These are phyloP conservation scores for Ctenomys sociabilis DNA, from an alignment of 2,113 vertebrate genomes.

Conservation along the genomic window DNA sequence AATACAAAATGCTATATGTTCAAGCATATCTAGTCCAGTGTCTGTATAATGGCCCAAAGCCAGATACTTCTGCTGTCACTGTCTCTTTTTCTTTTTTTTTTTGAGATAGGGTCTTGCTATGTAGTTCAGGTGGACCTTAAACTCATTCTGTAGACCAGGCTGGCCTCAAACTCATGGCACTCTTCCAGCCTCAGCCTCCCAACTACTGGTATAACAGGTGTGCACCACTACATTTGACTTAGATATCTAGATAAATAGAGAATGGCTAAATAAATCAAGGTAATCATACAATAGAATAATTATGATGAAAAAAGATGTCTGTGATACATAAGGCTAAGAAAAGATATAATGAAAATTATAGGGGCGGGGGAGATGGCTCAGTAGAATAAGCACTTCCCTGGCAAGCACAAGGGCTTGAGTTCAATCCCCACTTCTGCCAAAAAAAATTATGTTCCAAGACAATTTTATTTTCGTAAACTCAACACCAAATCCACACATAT, in stretches of 20 bases:
- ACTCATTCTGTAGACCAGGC: neutral
- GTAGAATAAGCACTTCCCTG: too few species aligned
- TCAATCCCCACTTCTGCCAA: too few species aligned
- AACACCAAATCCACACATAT: neutral
- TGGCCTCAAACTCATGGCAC: neutral
- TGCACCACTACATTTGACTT: neutral
- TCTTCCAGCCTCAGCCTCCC: neutral
- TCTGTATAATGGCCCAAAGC: neutral
- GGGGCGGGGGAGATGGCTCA: too few species aligned
- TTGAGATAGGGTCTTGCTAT: neutral
- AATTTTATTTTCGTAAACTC: slow-evolving; percentile 47
- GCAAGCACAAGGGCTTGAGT: too few species aligned
- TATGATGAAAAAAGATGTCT: neutral
- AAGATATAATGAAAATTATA: slow-evolving; percentile 10
- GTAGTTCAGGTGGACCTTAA: neutral
- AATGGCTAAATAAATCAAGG: neutral
- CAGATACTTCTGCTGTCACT: neutral
- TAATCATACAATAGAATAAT: neutral
- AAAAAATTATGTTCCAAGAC: neutral
- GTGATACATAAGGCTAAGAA: neutral
- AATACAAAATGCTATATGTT: slow-evolving; percentile 7
- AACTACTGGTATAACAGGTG: neutral
- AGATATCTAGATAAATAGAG: neutral
- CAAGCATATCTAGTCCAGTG: neutral
- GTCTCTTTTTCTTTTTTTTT: neutral